Percentiles rank a stretch among this genome's conserved stretches.
These are phyloP conservation scores for Manis pentadactyla DNA, from an alignment of 2,797 vertebrate species.

Conservation along the genomic window DNA sequence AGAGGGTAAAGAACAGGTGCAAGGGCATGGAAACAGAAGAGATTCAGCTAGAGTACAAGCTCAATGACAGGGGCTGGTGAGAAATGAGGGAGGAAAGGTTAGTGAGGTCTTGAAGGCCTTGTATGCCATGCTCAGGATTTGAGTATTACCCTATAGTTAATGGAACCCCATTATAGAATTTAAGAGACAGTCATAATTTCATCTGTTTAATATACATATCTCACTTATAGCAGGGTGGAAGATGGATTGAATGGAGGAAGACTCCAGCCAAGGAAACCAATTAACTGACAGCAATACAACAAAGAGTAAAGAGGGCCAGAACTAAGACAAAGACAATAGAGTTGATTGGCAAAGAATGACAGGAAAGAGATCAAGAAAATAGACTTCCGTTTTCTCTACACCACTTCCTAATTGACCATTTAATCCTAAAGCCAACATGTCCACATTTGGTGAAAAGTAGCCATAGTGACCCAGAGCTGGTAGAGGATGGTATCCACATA, in stretches of 20 bases:
- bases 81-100: not conserved
- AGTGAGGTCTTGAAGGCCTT: not conserved
- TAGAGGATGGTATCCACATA: not conserved
- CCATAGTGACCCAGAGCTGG: not conserved
- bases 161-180: not conserved
- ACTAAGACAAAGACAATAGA: constrained; percentile 47
- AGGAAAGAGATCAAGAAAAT: constrained; percentile 4
- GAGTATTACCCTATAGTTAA: not conserved
- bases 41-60: not conserved
- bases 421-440: not conserved
- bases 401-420: constrained; percentile 2
- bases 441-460: not conserved
- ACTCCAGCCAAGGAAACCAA: constrained; percentile 8
- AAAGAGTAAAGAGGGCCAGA: constrained; percentile 1
- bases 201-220: not conserved
- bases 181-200: not conserved
- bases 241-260: not conserved
- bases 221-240: not conserved
- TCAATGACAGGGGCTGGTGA: not conserved
- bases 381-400: not conserved
- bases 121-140: not conserved
- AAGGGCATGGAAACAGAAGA: not conserved
- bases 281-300: constrained; percentile 19
- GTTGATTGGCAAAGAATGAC: not conserved
- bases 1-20: not conserved